Evolutionary conservation across 2,113 vertebrate genomes (phyloP).

Genomic region (Pomatostomus ruficeps): DNA sequence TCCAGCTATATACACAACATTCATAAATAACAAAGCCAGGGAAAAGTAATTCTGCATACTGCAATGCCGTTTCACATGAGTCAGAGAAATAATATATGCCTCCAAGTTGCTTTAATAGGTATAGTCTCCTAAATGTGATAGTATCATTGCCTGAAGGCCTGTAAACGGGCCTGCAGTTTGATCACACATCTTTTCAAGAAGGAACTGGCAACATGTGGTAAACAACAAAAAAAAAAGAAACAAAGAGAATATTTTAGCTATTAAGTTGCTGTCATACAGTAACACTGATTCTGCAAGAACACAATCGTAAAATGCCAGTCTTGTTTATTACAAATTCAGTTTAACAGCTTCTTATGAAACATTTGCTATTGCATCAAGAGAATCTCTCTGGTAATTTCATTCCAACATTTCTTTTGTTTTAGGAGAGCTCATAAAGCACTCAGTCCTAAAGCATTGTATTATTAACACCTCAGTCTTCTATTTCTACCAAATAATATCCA

Average conservation of each 20-base stretch:
- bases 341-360: slow-evolving; percentile 21
- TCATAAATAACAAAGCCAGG: background rate
- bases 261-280: background rate
- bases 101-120: slow-evolving; percentile 13
- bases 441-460: background rate
- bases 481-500: background rate
- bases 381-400: background rate
- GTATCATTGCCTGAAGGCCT: background rate
- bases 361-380: background rate
- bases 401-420: slow-evolving; percentile 11
- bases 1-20: background rate
- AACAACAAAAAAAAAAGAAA: background rate
- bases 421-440: background rate
- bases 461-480: background rate
- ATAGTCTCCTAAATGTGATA: slow-evolving; percentile 27
- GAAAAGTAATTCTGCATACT: background rate
- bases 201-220: background rate
- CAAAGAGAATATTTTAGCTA: background rate
- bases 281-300: background rate
- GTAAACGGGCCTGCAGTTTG: background rate
- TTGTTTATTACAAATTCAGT: slow-evolving; percentile 3
- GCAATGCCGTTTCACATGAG: background rate
- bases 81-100: slow-evolving; percentile 24
- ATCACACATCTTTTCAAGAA: slow-evolving; percentile 24
- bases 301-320: background rate